These are phyloP conservation scores for Diceros bicornis DNA, from an alignment of 2,797 vertebrate species.

Conservation along the genomic window DNA sequence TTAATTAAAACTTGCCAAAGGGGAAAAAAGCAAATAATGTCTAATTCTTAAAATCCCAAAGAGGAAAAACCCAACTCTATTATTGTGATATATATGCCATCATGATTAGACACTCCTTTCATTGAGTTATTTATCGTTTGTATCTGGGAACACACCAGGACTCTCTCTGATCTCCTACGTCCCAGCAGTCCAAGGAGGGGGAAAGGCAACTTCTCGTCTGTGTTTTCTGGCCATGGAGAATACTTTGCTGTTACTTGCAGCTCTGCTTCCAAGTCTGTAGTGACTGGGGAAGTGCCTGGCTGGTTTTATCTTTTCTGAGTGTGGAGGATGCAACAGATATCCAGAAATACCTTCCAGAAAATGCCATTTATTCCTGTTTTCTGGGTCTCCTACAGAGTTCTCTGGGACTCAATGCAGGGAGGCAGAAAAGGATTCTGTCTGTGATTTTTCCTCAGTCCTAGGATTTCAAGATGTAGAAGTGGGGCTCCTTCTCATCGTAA, in stretches of 20 bases:
- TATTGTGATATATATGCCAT: background rate
- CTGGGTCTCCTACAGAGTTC: background rate
- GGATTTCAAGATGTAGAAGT: background rate
- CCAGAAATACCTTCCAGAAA: background rate
- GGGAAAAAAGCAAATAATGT: background rate
- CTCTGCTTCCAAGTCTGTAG: background rate
- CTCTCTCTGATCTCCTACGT: background rate
- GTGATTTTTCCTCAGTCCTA: background rate
- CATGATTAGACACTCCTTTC: background rate
- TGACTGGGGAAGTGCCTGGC: background rate
- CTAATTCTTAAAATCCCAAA: conserved; percentile 37
- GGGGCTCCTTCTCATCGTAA: background rate
- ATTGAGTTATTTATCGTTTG: background rate
- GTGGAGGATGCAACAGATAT: background rate
- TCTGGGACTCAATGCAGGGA: background rate
- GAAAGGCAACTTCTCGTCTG: background rate
- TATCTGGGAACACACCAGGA: background rate
- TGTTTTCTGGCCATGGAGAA: background rate
- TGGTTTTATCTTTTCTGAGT: background rate
- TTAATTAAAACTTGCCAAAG: conserved; percentile 59
- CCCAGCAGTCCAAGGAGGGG: background rate
- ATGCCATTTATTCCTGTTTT: background rate
- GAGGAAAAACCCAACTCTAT: background rate
- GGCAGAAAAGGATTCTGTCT: background rate
- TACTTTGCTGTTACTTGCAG: background rate